phyloP scores from a whole-genome alignment of 2,797 vertebrate genomes.

The Sparus aurata region DNA sequence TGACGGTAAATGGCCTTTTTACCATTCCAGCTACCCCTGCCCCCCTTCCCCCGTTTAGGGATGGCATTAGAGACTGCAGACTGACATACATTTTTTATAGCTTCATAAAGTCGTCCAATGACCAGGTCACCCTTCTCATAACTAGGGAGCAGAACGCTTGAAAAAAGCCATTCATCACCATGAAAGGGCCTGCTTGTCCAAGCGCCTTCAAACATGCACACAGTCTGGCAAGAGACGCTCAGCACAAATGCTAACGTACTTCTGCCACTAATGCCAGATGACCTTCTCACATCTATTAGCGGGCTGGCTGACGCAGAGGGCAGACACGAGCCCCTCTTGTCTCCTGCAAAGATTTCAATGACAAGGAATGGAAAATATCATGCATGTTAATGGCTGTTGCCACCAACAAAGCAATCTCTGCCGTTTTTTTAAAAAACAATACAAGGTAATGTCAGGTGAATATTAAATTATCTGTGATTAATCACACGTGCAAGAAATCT shows the following conservation, averaged over 20 bases:
- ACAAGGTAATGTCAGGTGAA: conserved; percentile 76
- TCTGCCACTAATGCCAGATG: conserved; percentile 97
- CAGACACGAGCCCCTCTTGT: conserved; percentile 86
- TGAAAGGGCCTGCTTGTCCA: conserved; percentile 99
- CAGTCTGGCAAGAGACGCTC: conserved; percentile 94
- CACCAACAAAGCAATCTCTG: conserved; percentile 73
- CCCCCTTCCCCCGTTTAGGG: conserved; percentile 86
- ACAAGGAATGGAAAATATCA: conserved; percentile 86
- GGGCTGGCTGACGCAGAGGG: conserved; percentile 88
- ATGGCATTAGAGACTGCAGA: conserved; percentile 99
- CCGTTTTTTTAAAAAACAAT: conserved; percentile 57
- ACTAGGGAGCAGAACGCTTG: conserved; percentile 99
- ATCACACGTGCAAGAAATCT: conserved; percentile 65
- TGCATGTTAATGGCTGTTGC: conserved; percentile 80
- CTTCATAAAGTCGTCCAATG: conserved; percentile 99
- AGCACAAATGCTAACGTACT: conserved; percentile 99
- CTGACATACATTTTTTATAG: conserved; percentile 99
- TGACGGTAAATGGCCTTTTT: conserved; percentile 96
- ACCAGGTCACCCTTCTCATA: conserved; percentile 99
- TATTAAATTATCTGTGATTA: conserved; percentile 74
- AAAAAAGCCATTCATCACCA: conserved; percentile 99
- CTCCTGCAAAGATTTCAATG: conserved; percentile 85
- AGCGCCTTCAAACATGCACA: conserved; percentile 96
- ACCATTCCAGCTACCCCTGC: conserved; percentile 87
- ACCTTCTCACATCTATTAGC: conserved; percentile 97